Evolutionary conservation across 2,113 vertebrate genomes (phyloP), one percentile per base, ranked within the genome.

Genomic region (Antechinus flavipes): DNA sequence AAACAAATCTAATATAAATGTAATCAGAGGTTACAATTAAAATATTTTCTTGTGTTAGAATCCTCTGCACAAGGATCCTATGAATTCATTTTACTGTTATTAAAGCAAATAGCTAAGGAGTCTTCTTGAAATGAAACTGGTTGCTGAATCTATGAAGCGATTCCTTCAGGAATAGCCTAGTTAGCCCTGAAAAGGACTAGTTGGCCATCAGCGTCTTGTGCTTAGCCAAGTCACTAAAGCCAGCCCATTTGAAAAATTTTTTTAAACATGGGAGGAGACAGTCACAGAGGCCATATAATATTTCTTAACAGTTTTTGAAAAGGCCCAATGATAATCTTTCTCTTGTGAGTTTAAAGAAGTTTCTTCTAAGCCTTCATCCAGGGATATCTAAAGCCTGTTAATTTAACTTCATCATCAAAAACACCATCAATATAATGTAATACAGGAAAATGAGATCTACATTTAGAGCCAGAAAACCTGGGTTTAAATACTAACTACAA

Each of bases 321-420:
- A 97, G 0, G 0, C 56, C 91, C 9, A 91, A 4, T 54, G 47
- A 27, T 3, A n/a, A 50, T 97, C 94, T 96, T 93, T 94, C 50
- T 91, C 84, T 89, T 93, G 95, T 3, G 7, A 95, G 89, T 95
- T 91, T 97, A 95, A 97, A 97, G 97, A 97, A 98, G 92, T 96
- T 95, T 97, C 91, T 95, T 97, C 97, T 96, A 96, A 97, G 97
- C 95, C 96, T 95, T 97, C 96, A 93, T 47, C 91, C 30, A 91
- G n/a, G 91, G 93, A 95, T 94, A 58, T 93, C 91, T 97, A 97
- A 95, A 94, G 98, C 0, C 96, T 97, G 96, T 91, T 92, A 97
- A 97, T 97, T 95, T 95, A 93, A 93, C 56, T 94, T 47, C 26
- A 96, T 95, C 94, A 97, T 93, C 94, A 97, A 95, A 97, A 95